Percentiles rank a stretch among this genome's conserved stretches.
phyloP scores from a whole-genome alignment of 2,888 invertebrate genomes.

The Sarcophaga variegata region DNA sequence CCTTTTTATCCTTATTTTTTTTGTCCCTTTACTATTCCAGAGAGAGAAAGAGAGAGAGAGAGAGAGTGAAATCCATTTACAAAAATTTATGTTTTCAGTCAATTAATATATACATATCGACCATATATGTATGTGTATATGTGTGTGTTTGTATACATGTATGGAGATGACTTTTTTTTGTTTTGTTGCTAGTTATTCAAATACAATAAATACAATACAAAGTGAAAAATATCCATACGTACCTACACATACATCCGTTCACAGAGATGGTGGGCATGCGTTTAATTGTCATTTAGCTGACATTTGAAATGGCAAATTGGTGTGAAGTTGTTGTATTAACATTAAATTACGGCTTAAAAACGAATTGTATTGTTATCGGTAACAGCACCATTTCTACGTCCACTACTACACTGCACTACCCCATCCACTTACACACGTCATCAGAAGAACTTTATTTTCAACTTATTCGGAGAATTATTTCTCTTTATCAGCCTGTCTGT shows the following conservation, averaged over 20 bases:
- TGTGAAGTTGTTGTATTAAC: slow-evolving; percentile 67
- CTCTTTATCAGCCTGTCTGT: neutral
- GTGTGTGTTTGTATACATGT: slow-evolving; percentile 2
- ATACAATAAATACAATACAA: slow-evolving; percentile 18
- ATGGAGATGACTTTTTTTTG: neutral
- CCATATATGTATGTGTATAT: slow-evolving; percentile 24
- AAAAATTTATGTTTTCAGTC: slow-evolving; percentile 37
- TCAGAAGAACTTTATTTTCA: slow-evolving; percentile 41
- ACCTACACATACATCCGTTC: neutral
- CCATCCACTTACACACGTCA: no score
- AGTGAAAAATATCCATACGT: slow-evolving; percentile 10
- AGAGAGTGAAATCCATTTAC: slow-evolving; percentile 41
- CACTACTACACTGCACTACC: neutral
- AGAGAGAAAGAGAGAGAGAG: slow-evolving; percentile 5
- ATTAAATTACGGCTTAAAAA: slow-evolving; percentile 69
- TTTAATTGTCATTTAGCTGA: slow-evolving; percentile 74
- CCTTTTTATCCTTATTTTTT: slow-evolving; percentile 28
- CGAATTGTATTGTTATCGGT: slow-evolving; percentile 62
- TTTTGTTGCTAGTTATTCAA: slow-evolving; percentile 41
- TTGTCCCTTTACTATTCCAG: neutral
- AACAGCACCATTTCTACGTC: slow-evolving; percentile 15
- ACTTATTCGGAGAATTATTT: slow-evolving; percentile 49
- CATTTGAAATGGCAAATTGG: slow-evolving; percentile 74
- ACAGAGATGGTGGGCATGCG: slow-evolving; percentile 64
- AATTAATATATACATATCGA: no score